Evolutionary conservation across 2,888 invertebrate species (phyloP).

Genomic region (Diaphora mendica): DNA sequence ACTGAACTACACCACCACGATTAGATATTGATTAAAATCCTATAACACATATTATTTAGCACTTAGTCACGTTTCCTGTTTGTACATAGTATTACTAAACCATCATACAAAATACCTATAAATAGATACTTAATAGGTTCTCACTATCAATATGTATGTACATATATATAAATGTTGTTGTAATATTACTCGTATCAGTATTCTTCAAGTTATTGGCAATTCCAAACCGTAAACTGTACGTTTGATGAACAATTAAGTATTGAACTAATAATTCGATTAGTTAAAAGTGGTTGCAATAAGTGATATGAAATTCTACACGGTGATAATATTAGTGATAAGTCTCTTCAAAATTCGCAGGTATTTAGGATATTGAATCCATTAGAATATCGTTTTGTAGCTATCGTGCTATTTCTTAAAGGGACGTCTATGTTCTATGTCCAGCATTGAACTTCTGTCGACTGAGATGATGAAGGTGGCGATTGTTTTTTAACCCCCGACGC

Average conservation of each 20-base stretch:
- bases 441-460: too few relatives aligned
- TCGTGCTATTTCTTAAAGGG: too few relatives aligned
- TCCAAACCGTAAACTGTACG: background rate
- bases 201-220: background rate
- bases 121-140: background rate
- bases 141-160: background rate
- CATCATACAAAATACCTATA: background rate
- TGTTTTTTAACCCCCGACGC: too few relatives aligned
- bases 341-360: constrained; percentile 34
- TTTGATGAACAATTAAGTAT: background rate
- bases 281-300: background rate
- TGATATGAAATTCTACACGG: background rate
- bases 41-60: background rate
- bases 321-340: constrained; percentile 1
- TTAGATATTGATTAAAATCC: background rate
- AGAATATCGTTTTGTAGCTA: background rate
- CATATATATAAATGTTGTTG: background rate
- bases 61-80: background rate
- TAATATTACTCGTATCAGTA: background rate
- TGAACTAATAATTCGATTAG: background rate
- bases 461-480: too few relatives aligned
- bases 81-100: background rate
- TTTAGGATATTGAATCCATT: constrained; percentile 3
- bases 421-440: too few relatives aligned
- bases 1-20: background rate